Evolutionary conservation across 2,888 invertebrate species (phyloP).

Genomic region (Caenorhabditis imperialis): DNA sequence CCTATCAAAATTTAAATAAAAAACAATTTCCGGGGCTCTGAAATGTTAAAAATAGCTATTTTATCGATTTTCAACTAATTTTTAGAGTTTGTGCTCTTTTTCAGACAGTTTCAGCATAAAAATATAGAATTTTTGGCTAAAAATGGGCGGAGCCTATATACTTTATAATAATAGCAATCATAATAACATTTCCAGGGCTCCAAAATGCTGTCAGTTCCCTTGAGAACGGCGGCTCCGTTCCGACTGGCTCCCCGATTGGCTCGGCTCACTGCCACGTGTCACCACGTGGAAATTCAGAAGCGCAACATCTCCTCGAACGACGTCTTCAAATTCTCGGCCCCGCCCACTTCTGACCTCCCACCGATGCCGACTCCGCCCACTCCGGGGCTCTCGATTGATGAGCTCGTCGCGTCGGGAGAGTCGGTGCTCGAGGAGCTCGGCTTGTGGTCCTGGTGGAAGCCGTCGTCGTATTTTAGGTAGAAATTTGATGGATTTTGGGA

Average conservation of each 20-base stretch:
- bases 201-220: constrained; percentile 60
- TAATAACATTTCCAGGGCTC: not conserved
- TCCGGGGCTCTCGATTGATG: constrained; percentile 53
- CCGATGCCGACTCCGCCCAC: constrained; percentile 57
- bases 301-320: constrained; percentile 56
- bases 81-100: too few species aligned
- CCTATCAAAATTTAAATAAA: too few species aligned
- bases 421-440: constrained; percentile 74
- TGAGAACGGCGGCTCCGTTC: constrained; percentile 35
- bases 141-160: too few species aligned
- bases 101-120: too few species aligned
- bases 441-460: constrained; percentile 83
- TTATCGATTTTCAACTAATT: too few species aligned
- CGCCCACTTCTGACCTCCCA: constrained; percentile 42
- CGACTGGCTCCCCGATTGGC: constrained; percentile 14
- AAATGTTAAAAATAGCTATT: too few species aligned
- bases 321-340: constrained; percentile 55
- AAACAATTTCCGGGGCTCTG: too few species aligned
- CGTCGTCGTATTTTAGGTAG: constrained; percentile 88
- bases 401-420: constrained; percentile 55
- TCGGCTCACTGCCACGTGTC: constrained; percentile 2
- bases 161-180: too few species aligned
- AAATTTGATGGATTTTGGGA: too few species aligned
- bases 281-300: constrained; percentile 10
- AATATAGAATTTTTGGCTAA: too few species aligned